These are phyloP conservation scores for Rhyacophila evoluta DNA, from an alignment of 2,888 invertebrate species.

Conservation along the genomic window DNA sequence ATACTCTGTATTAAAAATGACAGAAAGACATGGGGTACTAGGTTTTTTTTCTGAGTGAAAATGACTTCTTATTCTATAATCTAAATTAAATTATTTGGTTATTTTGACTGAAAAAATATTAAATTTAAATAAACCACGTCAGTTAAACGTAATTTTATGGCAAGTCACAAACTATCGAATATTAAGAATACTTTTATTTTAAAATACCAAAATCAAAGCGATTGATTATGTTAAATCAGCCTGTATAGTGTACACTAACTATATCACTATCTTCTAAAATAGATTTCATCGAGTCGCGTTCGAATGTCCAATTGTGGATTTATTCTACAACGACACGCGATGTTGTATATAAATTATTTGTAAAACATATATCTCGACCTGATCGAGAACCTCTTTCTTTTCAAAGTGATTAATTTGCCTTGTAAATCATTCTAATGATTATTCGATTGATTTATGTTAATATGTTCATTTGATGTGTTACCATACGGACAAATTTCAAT, in stretches of 20 bases:
- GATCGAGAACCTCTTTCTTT: not conserved
- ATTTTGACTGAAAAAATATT: too few relatives aligned
- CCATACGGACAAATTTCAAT: not conserved
- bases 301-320: not conserved
- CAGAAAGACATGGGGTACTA: too few relatives aligned
- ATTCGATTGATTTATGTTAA: not conserved
- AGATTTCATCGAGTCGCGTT: constrained; percentile 23
- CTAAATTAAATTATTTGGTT: too few relatives aligned
- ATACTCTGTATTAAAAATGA: too few relatives aligned
- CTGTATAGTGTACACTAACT: not conserved
- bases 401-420: not conserved
- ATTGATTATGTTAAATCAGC: not conserved
- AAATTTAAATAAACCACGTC: too few relatives aligned
- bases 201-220: too few relatives aligned
- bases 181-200: too few relatives aligned
- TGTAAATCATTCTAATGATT: not conserved
- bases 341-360: not conserved
- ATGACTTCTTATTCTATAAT: too few relatives aligned
- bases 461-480: not conserved
- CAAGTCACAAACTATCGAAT: too few relatives aligned
- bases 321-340: constrained; percentile 25
- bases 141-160: too few relatives aligned
- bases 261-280: not conserved
- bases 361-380: not conserved
- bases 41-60: too few relatives aligned